Conservation (phyloP, 2,797 vertebrate genomes). For the Fratercula arctica region DNA sequence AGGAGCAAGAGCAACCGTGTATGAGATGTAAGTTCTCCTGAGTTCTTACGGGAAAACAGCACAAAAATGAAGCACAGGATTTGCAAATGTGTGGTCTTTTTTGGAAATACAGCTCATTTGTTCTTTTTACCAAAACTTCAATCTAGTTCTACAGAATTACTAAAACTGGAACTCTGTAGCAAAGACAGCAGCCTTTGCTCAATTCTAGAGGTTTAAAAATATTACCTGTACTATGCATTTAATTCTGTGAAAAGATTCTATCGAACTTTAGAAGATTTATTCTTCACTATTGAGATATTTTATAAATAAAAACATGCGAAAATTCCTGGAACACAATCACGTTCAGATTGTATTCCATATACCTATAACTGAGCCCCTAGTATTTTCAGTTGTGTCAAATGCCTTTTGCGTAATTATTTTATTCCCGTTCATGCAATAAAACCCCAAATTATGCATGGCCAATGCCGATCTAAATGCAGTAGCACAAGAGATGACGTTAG, state of each 20-base stretch:
- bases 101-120: slow-evolving; percentile 22
- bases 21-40: not conserved
- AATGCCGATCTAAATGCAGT: slow-evolving; percentile 6
- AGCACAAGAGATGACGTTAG: not conserved
- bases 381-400: not conserved
- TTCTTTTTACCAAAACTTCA: slow-evolving; percentile 17
- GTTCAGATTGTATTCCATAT: not conserved
- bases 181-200: slow-evolving; percentile 17
- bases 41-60: not conserved
- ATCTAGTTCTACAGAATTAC: not conserved
- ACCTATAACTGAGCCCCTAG: not conserved
- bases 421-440: not conserved
- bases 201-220: not conserved
- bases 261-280: not conserved
- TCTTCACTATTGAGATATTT: not conserved
- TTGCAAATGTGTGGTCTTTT: not conserved
- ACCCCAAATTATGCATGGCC: not conserved
- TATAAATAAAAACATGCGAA: not conserved
- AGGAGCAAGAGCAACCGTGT: not conserved
- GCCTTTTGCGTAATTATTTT: not conserved
- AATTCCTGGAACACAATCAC: not conserved
- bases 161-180: not conserved
- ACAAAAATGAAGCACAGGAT: not conserved
- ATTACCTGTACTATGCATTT: not conserved
- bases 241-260: not conserved